Conservation (phyloP, 2,797 vertebrate genomes). For the Capromys pilorides region DNA sequence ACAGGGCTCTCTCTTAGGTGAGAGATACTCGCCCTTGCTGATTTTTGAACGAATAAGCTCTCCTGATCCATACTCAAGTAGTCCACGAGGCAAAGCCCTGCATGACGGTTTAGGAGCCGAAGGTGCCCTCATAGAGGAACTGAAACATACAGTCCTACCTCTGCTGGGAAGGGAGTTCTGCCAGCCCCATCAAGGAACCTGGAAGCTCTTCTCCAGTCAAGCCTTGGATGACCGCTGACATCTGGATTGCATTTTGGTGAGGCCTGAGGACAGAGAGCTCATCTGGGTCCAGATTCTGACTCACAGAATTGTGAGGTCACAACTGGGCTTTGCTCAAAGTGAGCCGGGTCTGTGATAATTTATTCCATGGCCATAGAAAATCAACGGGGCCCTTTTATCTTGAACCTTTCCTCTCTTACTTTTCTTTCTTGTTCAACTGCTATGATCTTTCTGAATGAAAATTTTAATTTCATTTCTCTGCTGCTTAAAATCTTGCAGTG, state of each 20-base stretch:
- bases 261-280: not conserved
- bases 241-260: not conserved
- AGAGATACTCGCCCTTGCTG: not conserved
- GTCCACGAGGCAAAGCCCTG: not conserved
- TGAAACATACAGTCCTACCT: not conserved
- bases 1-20: not conserved
- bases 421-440: not conserved
- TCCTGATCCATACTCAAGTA: not conserved
- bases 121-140: not conserved
- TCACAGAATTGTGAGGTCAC: not conserved
- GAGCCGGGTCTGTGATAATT: not conserved
- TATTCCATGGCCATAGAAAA: not conserved
- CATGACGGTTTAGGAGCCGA: not conserved
- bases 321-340: not conserved
- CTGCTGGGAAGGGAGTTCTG: not conserved
- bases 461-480: conserved; percentile 11
- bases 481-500: not conserved
- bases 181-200: not conserved
- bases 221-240: not conserved
- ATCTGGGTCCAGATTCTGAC: not conserved
- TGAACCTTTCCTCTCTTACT: not conserved
- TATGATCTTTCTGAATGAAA: conserved; percentile 14
- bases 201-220: not conserved
- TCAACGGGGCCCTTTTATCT: not conserved
- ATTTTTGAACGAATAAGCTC: conserved; percentile 24